A percentile compares a stretch with the other conserved stretches of the same genome.
These are phyloP conservation scores for Phytoseiulus persimilis DNA, from an alignment of 2,888 invertebrate genomes.

Conservation along the genomic window DNA sequence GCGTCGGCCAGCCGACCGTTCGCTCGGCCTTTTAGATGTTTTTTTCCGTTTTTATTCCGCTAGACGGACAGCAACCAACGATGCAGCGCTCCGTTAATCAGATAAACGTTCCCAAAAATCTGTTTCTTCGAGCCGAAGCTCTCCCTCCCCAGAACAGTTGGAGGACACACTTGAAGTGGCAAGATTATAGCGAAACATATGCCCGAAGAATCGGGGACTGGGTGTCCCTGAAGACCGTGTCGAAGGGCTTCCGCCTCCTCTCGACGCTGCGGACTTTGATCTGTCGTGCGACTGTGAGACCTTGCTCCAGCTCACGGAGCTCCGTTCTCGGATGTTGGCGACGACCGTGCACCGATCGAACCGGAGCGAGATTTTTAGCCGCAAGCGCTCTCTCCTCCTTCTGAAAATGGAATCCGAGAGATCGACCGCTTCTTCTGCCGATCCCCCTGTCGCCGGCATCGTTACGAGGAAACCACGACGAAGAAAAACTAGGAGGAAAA, in stretches of 20 bases:
- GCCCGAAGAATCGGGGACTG: no score
- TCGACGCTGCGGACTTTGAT: no score
- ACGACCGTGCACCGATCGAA: no score
- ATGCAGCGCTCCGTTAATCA: background rate
- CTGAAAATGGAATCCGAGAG: background rate
- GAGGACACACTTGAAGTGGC: no score
- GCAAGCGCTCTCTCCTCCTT: background rate
- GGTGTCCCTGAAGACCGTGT: no score
- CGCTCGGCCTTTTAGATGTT: background rate
- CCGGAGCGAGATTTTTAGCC: background rate
- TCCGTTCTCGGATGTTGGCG: no score
- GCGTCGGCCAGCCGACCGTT: background rate
- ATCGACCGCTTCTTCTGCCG: background rate
- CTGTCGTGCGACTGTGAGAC: no score
- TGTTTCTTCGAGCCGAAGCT: no score
- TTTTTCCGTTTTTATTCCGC: background rate
- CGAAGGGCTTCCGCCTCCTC: no score
- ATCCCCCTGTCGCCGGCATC: background rate
- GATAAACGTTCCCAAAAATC: background rate
- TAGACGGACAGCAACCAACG: background rate
- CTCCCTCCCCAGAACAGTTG: no score
- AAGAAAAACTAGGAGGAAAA: conserved; percentile 5
- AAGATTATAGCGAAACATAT: no score
- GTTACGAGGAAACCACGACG: background rate
- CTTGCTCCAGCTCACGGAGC: no score